Conservation (phyloP, 1,140 invertebrate genomes). For the Listronotus oregonensis region DNA sequence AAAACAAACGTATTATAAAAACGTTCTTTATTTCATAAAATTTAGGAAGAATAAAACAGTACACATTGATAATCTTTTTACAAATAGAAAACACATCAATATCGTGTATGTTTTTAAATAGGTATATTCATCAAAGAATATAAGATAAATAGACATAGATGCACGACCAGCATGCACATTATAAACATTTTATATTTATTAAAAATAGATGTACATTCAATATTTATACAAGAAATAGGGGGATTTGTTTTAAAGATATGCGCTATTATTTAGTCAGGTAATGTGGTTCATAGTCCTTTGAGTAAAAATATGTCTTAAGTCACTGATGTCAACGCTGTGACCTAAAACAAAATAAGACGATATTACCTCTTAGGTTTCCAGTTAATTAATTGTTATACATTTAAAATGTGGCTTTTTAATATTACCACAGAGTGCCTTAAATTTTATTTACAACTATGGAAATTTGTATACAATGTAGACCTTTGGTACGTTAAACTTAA, state of each 20-base stretch:
- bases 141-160: slow-evolving; percentile 40
- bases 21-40: too few relatives aligned
- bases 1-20: too few relatives aligned
- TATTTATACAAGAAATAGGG: slow-evolving; percentile 38
- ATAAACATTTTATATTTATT: slow-evolving; percentile 40
- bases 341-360: slow-evolving; percentile 40
- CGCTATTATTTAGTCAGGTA: slow-evolving; percentile 41
- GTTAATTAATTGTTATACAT: too few relatives aligned
- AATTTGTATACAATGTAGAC: too few relatives aligned
- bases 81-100: slow-evolving; percentile 38
- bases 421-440: too few relatives aligned
- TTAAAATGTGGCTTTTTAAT: too few relatives aligned
- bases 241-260: slow-evolving; percentile 41
- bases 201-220: slow-evolving; percentile 44
- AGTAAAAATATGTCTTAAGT: slow-evolving; percentile 46
- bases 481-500: too few relatives aligned
- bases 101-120: slow-evolving; percentile 12
- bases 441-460: too few relatives aligned
- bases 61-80: slow-evolving; percentile 43
- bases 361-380: too few relatives aligned
- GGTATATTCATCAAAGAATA: slow-evolving; percentile 38
- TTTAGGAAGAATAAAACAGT: slow-evolving; percentile 33
- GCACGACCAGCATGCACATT: slow-evolving; percentile 51
- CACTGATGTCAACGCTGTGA: slow-evolving; percentile 50
- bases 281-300: slow-evolving; percentile 44